Percentiles rank a stretch among this genome's conserved stretches.
These are phyloP conservation scores for Halcyon malimbica DNA, from an alignment of 2,113 vertebrate genomes.

Conservation along the genomic window DNA sequence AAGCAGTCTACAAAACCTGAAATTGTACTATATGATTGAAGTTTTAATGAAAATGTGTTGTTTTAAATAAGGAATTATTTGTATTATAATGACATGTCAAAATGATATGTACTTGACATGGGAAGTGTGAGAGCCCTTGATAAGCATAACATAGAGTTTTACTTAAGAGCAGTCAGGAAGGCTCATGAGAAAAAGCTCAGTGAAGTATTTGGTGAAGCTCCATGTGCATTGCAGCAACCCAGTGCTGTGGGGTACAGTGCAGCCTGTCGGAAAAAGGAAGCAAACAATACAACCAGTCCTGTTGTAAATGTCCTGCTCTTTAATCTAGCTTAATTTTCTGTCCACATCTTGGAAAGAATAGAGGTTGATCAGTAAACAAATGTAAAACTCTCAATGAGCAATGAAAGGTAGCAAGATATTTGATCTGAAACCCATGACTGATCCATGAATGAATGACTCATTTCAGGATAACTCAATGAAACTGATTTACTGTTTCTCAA, in stretches of 20 bases:
- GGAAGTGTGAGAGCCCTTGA: background rate
- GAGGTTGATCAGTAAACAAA: background rate
- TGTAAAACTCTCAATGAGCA: background rate
- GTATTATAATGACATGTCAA: background rate
- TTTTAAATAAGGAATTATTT: background rate
- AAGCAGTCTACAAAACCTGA: background rate
- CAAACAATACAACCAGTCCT: background rate
- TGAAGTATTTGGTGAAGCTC: background rate
- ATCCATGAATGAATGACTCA: background rate
- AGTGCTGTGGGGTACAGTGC: fast-evolving
- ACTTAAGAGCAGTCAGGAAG: background rate
- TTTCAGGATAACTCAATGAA: background rate
- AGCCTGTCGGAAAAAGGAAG: background rate
- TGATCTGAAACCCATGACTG: background rate
- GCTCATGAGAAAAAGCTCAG: background rate
- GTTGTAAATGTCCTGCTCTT: background rate
- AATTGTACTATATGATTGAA: background rate
- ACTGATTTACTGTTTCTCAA: background rate
- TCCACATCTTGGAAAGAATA: background rate
- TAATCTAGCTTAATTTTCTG: background rate
- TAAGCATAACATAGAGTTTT: background rate
- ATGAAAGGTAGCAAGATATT: background rate
- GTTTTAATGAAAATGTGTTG: background rate
- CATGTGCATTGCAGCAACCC: background rate
- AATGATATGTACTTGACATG: background rate